These are phyloP conservation scores for Parus major DNA, from an alignment of 2,113 vertebrate genomes.

Conservation along the genomic window DNA sequence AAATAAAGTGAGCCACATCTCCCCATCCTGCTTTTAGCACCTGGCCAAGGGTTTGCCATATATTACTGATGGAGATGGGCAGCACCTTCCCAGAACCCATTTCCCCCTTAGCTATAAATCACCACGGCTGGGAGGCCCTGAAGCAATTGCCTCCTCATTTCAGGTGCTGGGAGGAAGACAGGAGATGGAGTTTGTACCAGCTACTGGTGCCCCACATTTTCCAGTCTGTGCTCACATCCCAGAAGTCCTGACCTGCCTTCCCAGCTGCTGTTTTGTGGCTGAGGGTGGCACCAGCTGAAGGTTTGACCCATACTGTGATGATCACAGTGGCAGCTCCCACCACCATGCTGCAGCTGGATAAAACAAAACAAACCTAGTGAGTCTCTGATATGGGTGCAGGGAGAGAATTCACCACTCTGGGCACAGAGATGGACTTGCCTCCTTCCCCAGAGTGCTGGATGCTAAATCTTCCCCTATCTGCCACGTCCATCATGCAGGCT, in stretches of 20 bases:
- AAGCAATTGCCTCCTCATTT: neutral
- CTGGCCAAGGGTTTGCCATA: neutral
- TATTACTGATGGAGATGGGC: neutral
- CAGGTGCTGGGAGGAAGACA: neutral
- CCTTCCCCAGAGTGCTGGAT: neutral
- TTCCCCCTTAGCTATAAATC: neutral
- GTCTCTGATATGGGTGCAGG: rapidly evolving
- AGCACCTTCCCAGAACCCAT: neutral
- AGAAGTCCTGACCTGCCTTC: neutral
- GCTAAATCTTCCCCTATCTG: constrained; percentile 4
- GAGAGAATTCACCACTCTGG: neutral
- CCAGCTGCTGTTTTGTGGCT: neutral
- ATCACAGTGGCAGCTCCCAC: neutral
- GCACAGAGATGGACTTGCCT: neutral
- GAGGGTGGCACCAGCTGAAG: neutral
- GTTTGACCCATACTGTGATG: rapidly evolving
- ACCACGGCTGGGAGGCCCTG: neutral
- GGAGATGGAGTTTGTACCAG: neutral
- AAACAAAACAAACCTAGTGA: neutral
- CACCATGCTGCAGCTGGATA: rapidly evolving
- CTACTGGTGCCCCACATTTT: rapidly evolving
- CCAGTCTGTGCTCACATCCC: neutral
- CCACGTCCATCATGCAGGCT: neutral
- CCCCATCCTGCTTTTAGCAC: neutral
- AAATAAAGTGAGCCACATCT: rapidly evolving